Evolutionary conservation across 64 coral and sea anemone genomes (phyloP).

Genomic region (Dendrophyllia cribrosa): DNA sequence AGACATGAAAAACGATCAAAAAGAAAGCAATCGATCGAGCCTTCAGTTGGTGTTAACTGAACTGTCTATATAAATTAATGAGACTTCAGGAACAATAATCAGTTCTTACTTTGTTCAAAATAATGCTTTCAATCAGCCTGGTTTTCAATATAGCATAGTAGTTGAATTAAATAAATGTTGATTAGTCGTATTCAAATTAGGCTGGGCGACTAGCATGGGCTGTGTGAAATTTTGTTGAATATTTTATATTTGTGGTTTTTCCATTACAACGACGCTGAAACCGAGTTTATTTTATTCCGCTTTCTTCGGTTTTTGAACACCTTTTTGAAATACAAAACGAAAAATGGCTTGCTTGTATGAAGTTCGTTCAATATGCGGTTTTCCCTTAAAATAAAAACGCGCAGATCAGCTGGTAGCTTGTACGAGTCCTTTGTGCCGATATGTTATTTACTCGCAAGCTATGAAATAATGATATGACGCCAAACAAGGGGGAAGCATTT

Average conservation of each 20-base stretch:
- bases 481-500: neutral
- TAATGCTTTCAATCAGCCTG: too few relatives aligned
- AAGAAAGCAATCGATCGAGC: too few relatives aligned
- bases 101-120: neutral
- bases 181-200: neutral
- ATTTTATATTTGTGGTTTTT: conserved; percentile 18
- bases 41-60: neutral
- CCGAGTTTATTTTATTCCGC: neutral
- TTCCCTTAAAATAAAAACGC: neutral
- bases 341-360: neutral
- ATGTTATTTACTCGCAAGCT: conserved; percentile 16
- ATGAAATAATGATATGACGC: conserved; percentile 31
- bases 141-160: neutral
- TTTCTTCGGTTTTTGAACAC: neutral
- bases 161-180: neutral
- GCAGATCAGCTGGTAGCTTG: neutral
- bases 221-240: neutral
- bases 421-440: neutral
- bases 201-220: neutral
- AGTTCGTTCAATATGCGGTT: too few relatives aligned
- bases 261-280: neutral
- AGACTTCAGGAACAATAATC: neutral
- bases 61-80: neutral
- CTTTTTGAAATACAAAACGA: neutral
- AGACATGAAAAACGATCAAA: too few relatives aligned